phyloP scores from a whole-genome alignment of 1,140 invertebrate species.

The Leucophenga varia region DNA sequence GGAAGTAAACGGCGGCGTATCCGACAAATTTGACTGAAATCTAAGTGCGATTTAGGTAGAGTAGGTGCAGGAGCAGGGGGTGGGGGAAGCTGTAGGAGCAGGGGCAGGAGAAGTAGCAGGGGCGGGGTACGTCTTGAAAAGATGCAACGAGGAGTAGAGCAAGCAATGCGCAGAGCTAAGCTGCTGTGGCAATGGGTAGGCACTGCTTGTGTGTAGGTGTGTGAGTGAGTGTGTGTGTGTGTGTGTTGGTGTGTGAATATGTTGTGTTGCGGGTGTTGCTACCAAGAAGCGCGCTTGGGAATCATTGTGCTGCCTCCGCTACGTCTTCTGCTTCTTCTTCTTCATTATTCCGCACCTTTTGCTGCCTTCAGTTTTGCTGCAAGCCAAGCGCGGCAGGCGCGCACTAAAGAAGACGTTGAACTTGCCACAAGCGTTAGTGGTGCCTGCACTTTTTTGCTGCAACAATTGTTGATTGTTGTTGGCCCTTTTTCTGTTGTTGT shows the following conservation, averaged over 20 bases:
- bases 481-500: constrained; percentile 17
- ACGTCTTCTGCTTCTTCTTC: constrained; percentile 10
- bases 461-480: constrained; percentile 16
- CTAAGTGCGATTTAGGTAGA: too few relatives aligned
- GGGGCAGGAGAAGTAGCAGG: too few relatives aligned
- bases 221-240: constrained; percentile 12
- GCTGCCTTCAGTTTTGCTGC: constrained; percentile 20
- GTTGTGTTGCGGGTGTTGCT: constrained; percentile 22
- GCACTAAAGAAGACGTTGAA: constrained; percentile 50
- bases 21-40: too few relatives aligned
- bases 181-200: constrained; percentile 8
- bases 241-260: constrained; percentile 5
- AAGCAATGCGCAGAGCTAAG: constrained; percentile 11
- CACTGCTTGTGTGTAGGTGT: constrained; percentile 7
- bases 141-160: too few relatives aligned
- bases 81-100: too few relatives aligned
- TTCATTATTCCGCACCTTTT: constrained; percentile 14
- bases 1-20: constrained; percentile 10
- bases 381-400: constrained; percentile 34
- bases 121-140: too few relatives aligned
- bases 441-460: constrained; percentile 12
- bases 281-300: constrained; percentile 51
- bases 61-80: too few relatives aligned
- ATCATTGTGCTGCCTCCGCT: constrained; percentile 17
- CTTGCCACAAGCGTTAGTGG: constrained; percentile 32